Conservation (phyloP, 1,140 invertebrate species). For the Cydia splendana region DNA sequence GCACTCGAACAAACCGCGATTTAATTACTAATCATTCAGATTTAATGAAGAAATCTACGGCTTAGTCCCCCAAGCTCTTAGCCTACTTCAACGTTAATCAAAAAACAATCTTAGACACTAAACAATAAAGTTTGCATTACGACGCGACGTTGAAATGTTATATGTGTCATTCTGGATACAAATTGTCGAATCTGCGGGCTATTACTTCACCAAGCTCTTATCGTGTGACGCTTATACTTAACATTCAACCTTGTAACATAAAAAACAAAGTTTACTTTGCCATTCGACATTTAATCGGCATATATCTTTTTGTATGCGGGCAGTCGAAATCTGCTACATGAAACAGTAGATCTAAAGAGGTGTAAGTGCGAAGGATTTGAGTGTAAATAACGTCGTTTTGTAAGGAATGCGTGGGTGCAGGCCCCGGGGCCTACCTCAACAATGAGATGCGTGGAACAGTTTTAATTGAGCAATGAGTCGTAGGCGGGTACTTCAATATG, state of each 20-base stretch:
- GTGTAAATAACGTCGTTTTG: background rate
- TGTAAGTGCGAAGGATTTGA: background rate
- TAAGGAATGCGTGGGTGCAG: background rate
- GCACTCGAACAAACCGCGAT: slow-evolving; percentile 13
- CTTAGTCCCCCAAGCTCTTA: background rate
- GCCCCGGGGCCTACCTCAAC: slow-evolving; percentile 8
- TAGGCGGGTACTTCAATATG: slow-evolving; percentile 10
- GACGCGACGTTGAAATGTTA: background rate
- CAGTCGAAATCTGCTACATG: background rate
- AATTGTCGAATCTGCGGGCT: background rate
- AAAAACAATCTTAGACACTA: background rate
- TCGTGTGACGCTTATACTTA: background rate
- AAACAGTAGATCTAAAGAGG: background rate
- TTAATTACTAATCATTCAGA: slow-evolving; percentile 19
- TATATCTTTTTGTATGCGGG: background rate
- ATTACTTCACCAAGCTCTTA: background rate
- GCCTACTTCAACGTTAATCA: background rate
- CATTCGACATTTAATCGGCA: background rate
- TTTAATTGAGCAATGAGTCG: slow-evolving; percentile 18
- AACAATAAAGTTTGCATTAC: background rate
- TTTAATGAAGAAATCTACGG: slow-evolving; percentile 14
- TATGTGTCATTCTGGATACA: background rate
- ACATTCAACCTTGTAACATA: background rate
- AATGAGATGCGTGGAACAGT: slow-evolving; percentile 16
- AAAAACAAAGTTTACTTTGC: background rate